These are phyloP conservation scores for Diarsia dahlii DNA, from an alignment of 2,888 invertebrate genomes.

Conservation along the genomic window DNA sequence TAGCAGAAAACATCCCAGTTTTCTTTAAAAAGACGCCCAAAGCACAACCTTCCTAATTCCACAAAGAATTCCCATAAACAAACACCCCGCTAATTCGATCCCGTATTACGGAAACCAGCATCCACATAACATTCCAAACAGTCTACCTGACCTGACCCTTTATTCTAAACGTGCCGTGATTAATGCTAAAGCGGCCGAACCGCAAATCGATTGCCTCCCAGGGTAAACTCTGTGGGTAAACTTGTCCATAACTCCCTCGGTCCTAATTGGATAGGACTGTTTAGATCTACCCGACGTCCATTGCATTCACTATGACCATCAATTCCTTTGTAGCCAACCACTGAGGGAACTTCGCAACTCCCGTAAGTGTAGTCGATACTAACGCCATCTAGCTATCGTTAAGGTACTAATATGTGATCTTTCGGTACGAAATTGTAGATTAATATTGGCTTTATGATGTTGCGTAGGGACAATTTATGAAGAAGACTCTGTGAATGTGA, in stretches of 20 bases:
- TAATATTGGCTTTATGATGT: slow-evolving; percentile 27
- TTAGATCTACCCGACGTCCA: slow-evolving; percentile 40
- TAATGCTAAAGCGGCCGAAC: slow-evolving; percentile 16
- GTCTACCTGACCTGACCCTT: slow-evolving; percentile 15
- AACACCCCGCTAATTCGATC: neutral
- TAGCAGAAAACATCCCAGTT: neutral
- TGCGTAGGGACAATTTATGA: slow-evolving; percentile 21
- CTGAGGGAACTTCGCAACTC: neutral
- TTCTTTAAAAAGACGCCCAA: neutral
- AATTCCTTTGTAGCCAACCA: slow-evolving; percentile 13
- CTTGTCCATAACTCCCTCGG: slow-evolving; percentile 19
- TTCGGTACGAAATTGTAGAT: slow-evolving; percentile 11
- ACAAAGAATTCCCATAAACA: neutral
- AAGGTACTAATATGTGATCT: slow-evolving; percentile 28
- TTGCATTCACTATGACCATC: slow-evolving; percentile 39
- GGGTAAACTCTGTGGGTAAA: slow-evolving; percentile 36
- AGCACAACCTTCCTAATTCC: neutral
- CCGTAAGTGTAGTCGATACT: slow-evolving; percentile 18
- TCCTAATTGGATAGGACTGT: slow-evolving; percentile 54
- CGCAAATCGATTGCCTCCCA: slow-evolving; percentile 33
- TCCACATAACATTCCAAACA: slow-evolving; percentile 33
- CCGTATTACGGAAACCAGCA: neutral
- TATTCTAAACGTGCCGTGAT: slow-evolving; percentile 22
- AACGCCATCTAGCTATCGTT: slow-evolving; percentile 39
- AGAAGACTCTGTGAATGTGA: slow-evolving; percentile 1